Conservation (phyloP, 2,797 vertebrate genomes). For the Ibycter americanus region DNA sequence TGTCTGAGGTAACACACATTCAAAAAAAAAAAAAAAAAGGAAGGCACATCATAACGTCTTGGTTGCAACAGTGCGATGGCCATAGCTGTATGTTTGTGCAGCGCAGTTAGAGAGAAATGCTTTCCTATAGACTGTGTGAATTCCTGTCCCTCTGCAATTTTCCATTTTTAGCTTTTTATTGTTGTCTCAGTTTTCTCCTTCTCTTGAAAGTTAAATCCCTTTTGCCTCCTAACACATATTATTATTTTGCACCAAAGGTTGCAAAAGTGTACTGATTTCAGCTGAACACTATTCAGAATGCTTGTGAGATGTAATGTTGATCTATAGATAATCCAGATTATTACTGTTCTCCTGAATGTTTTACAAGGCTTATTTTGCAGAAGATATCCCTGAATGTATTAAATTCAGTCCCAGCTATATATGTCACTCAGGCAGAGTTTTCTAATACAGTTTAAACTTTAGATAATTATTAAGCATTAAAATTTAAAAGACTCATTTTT, state of each 20-base stretch:
- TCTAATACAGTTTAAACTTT: not conserved
- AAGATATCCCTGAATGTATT: not conserved
- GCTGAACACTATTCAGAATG: not conserved
- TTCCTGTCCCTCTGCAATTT: not conserved
- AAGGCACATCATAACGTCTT: not conserved
- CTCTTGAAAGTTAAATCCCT: not conserved
- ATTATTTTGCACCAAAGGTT: not conserved
- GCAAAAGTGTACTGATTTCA: not conserved
- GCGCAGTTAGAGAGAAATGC: not conserved
- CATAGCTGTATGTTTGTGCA: not conserved
- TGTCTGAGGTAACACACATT: not conserved
- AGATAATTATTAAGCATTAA: not conserved
- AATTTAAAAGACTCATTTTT: not conserved
- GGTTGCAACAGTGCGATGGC: accelerated
- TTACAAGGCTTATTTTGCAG: not conserved
- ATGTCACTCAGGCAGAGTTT: not conserved
- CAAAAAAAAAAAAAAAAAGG: not conserved
- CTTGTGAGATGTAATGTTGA: not conserved
- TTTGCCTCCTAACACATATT: not conserved
- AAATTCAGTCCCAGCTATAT: not conserved
- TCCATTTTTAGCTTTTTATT: not conserved
- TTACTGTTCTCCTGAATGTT: not conserved
- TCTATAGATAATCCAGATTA: not conserved
- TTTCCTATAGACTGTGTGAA: not conserved
- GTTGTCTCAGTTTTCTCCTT: not conserved